These are phyloP conservation scores for Orbicella faveolata DNA, from an alignment of 64 coral and sea anemone species.

Conservation along the genomic window DNA sequence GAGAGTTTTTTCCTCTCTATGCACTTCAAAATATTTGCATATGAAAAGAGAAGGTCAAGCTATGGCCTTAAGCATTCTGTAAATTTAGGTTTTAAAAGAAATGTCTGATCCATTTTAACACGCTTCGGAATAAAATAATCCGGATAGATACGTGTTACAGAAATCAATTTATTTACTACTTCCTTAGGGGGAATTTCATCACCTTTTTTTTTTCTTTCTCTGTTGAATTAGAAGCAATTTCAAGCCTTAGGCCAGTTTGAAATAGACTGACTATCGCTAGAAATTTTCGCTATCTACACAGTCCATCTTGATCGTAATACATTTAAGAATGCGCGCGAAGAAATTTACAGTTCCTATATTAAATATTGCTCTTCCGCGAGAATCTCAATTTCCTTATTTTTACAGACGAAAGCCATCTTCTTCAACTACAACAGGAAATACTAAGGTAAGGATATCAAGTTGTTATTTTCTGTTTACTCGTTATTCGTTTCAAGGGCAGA, in stretches of 20 bases:
- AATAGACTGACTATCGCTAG: background rate
- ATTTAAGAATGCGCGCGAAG: too few species aligned
- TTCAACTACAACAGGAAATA: background rate
- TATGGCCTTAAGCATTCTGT: background rate
- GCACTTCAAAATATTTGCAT: slow-evolving; percentile 18
- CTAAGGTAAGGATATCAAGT: background rate
- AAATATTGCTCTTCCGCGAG: background rate
- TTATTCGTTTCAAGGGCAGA: background rate
- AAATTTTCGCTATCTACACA: background rate
- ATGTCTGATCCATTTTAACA: slow-evolving; percentile 25
- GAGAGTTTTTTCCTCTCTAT: background rate
- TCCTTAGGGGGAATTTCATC: slow-evolving; percentile 17
- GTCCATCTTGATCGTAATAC: too few species aligned
- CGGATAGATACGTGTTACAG: background rate
- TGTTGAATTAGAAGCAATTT: background rate
- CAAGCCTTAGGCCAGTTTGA: slow-evolving; percentile 5
- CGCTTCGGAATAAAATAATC: background rate
- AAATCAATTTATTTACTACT: slow-evolving; percentile 13
- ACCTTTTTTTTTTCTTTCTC: background rate
- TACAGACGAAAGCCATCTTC: background rate
- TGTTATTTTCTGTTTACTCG: background rate
- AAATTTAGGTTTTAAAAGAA: background rate
- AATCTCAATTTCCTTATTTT: slow-evolving; percentile 14
- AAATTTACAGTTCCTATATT: background rate
- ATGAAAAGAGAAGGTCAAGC: background rate